Base-by-base conservation (phyloP, 2,797 vertebrate genomes). In the Tinamus major region DNA sequence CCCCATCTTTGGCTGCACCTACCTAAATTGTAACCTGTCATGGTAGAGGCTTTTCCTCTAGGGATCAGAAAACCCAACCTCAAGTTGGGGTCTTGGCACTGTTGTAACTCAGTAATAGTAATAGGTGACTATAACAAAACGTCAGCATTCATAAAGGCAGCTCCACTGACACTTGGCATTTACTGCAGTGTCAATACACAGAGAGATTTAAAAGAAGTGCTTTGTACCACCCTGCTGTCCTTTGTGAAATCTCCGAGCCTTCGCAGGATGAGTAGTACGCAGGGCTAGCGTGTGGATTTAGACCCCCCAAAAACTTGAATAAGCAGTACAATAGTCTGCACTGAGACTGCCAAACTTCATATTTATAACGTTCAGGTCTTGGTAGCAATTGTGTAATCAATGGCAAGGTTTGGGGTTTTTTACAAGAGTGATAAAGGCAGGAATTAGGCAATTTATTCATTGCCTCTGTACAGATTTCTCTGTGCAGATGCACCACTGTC, bases 91-190 rank as follows among this genome's bases (percentile, higher is more conserved):
- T 46, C 31, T 64, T 37, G 65, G 37, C 48, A 33, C 27, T 76
- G 80, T 55, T 62, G 24, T 14, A 37, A 19, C 35, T 64, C 46
- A 72, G 69, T 19, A 80, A 58, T 23, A 75, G 41, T 46, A 69
- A 61, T 24, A 93, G 46, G 42, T 53, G 83, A 33, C 29, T 65
- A 59, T 4, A 85, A 62, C 74, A 83, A 10, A 74, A 89, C 39
- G 39, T 88, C 49, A 78, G 67, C 51, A 91, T 37, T 87, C 67
- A 74, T 65, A 91, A 72, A 63, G 39, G 75, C 91, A 88, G 59
- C 49, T 95, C 51, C 33, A 89, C 63, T 84, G 77, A 70, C 42
- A 61, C 59, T 89, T 74, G 79, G 51, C 41, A 89, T 92, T 92
- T 81, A 44, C 61, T 46, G 33, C 48, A 82, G 72, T 58, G 75